phyloP scores from a whole-genome alignment of 2,888 invertebrate genomes.

The Lasioglossum calceatum region DNA sequence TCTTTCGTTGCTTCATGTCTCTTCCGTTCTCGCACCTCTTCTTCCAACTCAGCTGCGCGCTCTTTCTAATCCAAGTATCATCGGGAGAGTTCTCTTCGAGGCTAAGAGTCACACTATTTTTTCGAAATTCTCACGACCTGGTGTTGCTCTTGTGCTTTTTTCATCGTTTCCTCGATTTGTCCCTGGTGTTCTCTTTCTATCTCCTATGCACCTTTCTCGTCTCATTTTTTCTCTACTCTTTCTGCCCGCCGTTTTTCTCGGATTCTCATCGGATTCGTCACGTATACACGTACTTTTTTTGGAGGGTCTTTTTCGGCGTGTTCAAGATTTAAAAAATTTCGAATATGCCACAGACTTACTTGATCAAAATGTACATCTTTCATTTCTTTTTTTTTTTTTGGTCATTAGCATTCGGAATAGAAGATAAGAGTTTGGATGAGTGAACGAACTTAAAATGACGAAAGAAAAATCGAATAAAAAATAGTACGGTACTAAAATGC shows the following conservation, averaged over 20 bases:
- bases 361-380: constrained; percentile 84
- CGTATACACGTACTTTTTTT: constrained; percentile 23
- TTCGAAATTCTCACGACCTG: constrained; percentile 40
- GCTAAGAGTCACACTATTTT: constrained; percentile 14
- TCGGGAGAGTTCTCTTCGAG: constrained; percentile 23
- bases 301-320: constrained; percentile 24
- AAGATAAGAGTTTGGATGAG: constrained; percentile 60
- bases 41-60: constrained; percentile 41
- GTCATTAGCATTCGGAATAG: constrained; percentile 68
- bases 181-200: constrained; percentile 14
- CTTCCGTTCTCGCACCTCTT: constrained; percentile 50
- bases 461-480: constrained; percentile 73
- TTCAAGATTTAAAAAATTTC: constrained; percentile 53
- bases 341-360: constrained; percentile 82
- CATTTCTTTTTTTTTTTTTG: constrained; percentile 24
- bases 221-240: constrained; percentile 17
- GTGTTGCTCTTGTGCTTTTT: constrained; percentile 23
- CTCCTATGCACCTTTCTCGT: constrained; percentile 42
- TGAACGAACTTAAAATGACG: constrained; percentile 73
- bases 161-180: constrained; percentile 44
- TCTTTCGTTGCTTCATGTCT: constrained; percentile 51
- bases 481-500: constrained; percentile 61
- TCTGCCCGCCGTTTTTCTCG: constrained; percentile 17
- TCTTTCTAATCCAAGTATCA: constrained; percentile 46
- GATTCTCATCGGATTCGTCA: constrained; percentile 16